phyloP scores from a whole-genome alignment of 2,888 invertebrate species.

The Caenorhabditis plicata region DNA sequence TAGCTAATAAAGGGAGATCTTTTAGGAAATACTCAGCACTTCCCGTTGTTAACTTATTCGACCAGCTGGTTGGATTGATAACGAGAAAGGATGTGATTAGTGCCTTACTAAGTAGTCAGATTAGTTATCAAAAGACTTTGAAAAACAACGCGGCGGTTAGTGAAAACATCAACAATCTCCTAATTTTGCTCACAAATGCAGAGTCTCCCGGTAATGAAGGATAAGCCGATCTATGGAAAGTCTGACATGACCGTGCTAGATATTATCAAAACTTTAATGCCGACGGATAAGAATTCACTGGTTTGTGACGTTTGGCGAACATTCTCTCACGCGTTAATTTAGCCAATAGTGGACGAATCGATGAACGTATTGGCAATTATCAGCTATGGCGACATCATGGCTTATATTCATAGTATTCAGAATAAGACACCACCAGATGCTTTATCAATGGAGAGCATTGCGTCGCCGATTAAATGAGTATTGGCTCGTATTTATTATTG shows the following conservation, averaged over 20 bases:
- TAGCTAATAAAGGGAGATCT: no score
- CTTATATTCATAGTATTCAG: slow-evolving; percentile 49
- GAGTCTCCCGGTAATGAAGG: slow-evolving; percentile 24
- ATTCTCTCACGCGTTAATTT: not conserved
- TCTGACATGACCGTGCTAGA: slow-evolving; percentile 43
- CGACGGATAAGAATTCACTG: slow-evolving; percentile 37
- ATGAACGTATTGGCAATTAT: slow-evolving; percentile 50
- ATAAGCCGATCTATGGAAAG: slow-evolving; percentile 21
- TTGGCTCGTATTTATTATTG: no score
- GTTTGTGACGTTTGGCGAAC: slow-evolving; percentile 11
- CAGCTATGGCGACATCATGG: slow-evolving; percentile 58
- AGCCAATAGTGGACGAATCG: slow-evolving; percentile 46
- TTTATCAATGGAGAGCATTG: no score
- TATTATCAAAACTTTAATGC: slow-evolving; percentile 40
- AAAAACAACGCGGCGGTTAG: slow-evolving; percentile 46
- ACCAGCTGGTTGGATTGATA: slow-evolving; percentile 42
- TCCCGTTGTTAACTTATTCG: slow-evolving; percentile 47
- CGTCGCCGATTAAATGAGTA: no score
- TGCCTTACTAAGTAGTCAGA: no score
- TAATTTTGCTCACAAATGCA: no score
- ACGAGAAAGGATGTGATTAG: slow-evolving; percentile 50
- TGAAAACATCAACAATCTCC: no score
- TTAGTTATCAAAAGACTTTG: slow-evolving; percentile 38
- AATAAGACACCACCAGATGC: no score
- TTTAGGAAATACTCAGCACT: slow-evolving; percentile 51